Conservation (phyloP, 1,140 invertebrate genomes). For the Microplitis demolitor region DNA sequence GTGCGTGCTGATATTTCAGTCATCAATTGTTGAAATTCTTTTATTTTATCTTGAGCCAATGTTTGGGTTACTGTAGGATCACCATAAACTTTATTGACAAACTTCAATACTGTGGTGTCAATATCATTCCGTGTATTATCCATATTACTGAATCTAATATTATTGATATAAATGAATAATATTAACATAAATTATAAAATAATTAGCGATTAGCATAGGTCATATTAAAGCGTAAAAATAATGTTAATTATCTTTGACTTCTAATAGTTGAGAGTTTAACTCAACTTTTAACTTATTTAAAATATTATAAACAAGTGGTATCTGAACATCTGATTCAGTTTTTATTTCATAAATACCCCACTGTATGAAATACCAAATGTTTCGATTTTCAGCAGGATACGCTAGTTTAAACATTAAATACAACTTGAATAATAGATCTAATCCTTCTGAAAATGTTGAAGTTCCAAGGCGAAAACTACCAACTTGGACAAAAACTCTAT, state of each 20-base stretch:
- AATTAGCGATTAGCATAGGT: too few relatives aligned
- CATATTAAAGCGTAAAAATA: too few relatives aligned
- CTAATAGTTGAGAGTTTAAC: neutral
- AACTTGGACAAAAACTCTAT: slow-evolving; percentile 16
- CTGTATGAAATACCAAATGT: slow-evolving; percentile 22
- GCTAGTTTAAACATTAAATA: slow-evolving; percentile 12
- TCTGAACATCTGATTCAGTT: slow-evolving; percentile 13
- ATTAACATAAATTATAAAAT: neutral
- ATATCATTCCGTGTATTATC: neutral
- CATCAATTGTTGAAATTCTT: slow-evolving; percentile 7
- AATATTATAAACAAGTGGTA: slow-evolving; percentile 7
- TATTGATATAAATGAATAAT: neutral
- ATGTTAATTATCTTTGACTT: neutral
- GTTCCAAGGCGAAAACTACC: slow-evolving; percentile 2
- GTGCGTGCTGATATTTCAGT: neutral
- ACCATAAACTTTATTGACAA: slow-evolving; percentile 3
- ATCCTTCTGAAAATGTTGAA: neutral
- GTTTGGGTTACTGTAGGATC: slow-evolving; percentile 4
- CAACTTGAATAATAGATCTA: slow-evolving; percentile 20
- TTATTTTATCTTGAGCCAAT: neutral
- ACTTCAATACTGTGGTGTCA: slow-evolving; percentile 1
- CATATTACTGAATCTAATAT: neutral
- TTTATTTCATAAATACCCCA: slow-evolving; percentile 10
- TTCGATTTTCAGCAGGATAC: slow-evolving; percentile 21
- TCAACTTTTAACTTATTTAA: slow-evolving; percentile 6